Conservation (phyloP, 1,140 invertebrate genomes). For the Cydia strobilella region DNA sequence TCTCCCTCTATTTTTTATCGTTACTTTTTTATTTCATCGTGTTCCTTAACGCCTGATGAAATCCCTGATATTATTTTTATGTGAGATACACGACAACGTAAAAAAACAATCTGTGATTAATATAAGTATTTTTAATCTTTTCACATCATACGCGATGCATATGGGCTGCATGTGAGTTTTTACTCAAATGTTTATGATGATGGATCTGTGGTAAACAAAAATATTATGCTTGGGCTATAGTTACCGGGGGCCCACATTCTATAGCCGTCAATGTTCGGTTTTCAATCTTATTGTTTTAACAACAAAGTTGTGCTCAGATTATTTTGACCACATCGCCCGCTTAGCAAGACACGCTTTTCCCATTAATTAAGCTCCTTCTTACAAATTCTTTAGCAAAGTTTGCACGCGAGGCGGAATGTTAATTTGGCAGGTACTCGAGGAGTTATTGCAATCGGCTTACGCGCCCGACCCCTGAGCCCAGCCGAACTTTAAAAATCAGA, state of each 20-base stretch:
- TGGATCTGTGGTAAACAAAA: background rate
- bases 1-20: background rate
- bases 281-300: too few relatives aligned
- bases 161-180: conserved; percentile 7
- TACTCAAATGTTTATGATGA: conserved; percentile 2
- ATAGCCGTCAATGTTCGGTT: too few relatives aligned
- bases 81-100: background rate
- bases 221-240: background rate
- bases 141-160: background rate
- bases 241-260: background rate
- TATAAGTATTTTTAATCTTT: conserved; percentile 18
- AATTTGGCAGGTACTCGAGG: conserved; percentile 13
- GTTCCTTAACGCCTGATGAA: background rate
- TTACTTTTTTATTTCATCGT: background rate
- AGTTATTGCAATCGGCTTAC: conserved; percentile 3
- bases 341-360: conserved; percentile 6
- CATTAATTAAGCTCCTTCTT: conserved; percentile 30
- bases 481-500: background rate
- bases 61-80: conserved; percentile 15
- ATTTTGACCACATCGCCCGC: too few relatives aligned
- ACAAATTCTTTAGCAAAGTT: conserved; percentile 21
- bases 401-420: conserved; percentile 26
- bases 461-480: background rate
- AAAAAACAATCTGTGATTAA: conserved; percentile 1
- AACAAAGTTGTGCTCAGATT: too few relatives aligned